Evolutionary conservation across 1,140 invertebrate species (phyloP), one percentile per base, ranked within the genome.

Genomic region (Lysiphlebus fabarum): DNA sequence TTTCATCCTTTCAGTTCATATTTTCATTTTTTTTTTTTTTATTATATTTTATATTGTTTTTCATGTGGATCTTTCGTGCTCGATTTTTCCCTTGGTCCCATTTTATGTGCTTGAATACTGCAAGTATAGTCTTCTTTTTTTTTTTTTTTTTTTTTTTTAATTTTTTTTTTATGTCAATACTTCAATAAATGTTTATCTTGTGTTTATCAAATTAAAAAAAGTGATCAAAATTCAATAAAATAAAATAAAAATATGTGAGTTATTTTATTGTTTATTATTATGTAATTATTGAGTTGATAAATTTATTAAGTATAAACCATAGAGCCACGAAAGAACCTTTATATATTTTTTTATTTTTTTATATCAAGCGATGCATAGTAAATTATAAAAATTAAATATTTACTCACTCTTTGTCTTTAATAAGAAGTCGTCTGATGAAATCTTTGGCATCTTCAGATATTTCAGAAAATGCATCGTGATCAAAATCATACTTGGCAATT

Each of bases 401-500:
- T 66, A 71, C 89, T 88, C 84, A 98, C 95, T 87, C 87, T 80
- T 90, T 90, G 76, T 96, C 90, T 82, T 96, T 95, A 58, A 94
- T 80, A 58, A 97, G 83, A 14, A 96, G 82, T 77, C 90, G 90
- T 61, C 81, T 82, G 63, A 97, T 96, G 78, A 96, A 97, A 77
- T 96, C 92, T 77, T 95, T 94, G 47, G 93, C 93, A 67, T 93
- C 89, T 45, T 90, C 87, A 4, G 93, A 95, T 64, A 96, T 95
- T 62, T 91, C 88, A 67, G 90, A 87, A 78, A 96, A 97, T 34
- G 90, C 90, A 75, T 96, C 93, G 74, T 97, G 93, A 65, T 96
- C 93, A 74, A 95, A 97, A 75, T 97, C 95, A 69, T 94, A 97
- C 73, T 95, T 93, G 11, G 92, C 92, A 66, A 95, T 88, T 4